Evolutionary conservation across 2,113 vertebrate species (phyloP).

Genomic region (Cochlearius cochlearius): DNA sequence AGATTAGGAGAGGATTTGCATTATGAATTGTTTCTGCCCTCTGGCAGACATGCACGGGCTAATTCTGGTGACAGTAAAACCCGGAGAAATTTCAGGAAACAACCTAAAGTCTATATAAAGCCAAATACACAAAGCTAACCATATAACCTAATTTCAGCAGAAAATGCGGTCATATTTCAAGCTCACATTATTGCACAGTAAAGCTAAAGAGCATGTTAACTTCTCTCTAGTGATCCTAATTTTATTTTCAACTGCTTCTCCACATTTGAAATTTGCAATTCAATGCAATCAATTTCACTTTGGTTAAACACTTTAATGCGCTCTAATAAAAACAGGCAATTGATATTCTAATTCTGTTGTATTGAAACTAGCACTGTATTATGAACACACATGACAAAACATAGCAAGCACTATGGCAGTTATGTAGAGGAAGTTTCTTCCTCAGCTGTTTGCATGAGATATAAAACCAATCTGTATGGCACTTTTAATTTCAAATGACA

Average conservation of each 20-base stretch:
- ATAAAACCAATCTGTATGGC: neutral
- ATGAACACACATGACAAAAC: slow-evolving; percentile 32
- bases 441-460: neutral
- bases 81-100: neutral
- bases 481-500: neutral
- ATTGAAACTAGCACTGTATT: slow-evolving; percentile 26
- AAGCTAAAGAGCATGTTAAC: neutral
- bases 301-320: slow-evolving; percentile 53
- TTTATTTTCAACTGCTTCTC: slow-evolving; percentile 24
- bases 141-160: neutral
- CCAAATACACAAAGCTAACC: neutral
- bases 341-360: slow-evolving; percentile 58
- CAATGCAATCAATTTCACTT: slow-evolving; percentile 62
- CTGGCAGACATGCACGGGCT: neutral
- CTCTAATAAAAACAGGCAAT: slow-evolving; percentile 50
- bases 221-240: neutral
- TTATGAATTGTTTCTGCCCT: neutral
- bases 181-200: neutral
- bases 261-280: slow-evolving; percentile 57
- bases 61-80: neutral
- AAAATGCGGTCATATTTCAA: neutral
- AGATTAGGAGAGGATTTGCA: neutral
- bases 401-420: neutral
- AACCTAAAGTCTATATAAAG: neutral
- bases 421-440: neutral